phyloP scores from a whole-genome alignment of 2,113 vertebrate species.

The Brachirus orientalis region DNA sequence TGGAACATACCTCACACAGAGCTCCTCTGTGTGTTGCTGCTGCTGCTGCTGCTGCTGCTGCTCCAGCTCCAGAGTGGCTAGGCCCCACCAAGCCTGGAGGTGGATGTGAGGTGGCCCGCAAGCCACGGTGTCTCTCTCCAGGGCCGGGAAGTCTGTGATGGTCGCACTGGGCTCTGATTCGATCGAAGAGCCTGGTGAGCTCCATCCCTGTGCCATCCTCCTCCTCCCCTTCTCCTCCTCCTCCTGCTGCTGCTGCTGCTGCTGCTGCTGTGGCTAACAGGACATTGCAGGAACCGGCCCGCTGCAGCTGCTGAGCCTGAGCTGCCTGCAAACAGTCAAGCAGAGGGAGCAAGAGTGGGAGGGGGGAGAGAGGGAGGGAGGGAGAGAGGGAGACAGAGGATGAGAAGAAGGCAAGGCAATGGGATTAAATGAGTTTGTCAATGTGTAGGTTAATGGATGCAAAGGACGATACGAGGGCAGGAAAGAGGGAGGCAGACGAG shows the following conservation, averaged over 20 bases:
- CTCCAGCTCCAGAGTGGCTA: slow-evolving; percentile 41
- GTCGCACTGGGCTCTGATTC: slow-evolving; percentile 88
- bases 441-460: slow-evolving; percentile 4
- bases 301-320: slow-evolving; percentile 84
- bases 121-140: slow-evolving; percentile 31
- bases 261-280: slow-evolving; percentile 56
- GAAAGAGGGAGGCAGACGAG: background rate
- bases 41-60: slow-evolving; percentile 29
- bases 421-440: background rate
- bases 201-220: slow-evolving; percentile 96
- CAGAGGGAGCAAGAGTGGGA: slow-evolving; percentile 24
- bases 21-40: slow-evolving; percentile 54
- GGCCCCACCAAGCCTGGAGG: slow-evolving; percentile 50
- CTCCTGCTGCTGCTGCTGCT: slow-evolving; percentile 46
- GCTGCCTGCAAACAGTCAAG: slow-evolving; percentile 79
- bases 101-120: slow-evolving; percentile 49
- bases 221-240: slow-evolving; percentile 83
- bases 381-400: background rate
- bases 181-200: slow-evolving; percentile 88
- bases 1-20: slow-evolving; percentile 69
- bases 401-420: background rate
- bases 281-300: slow-evolving; percentile 67
- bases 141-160: slow-evolving; percentile 46
- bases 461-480: slow-evolving; percentile 2
- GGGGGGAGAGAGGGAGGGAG: slow-evolving; percentile 2